A percentile compares a stretch with the other conserved stretches of the same genome.
These are phyloP conservation scores for Oenanthe oenanthe DNA, from an alignment of 2,113 vertebrate genomes.

Conservation along the genomic window DNA sequence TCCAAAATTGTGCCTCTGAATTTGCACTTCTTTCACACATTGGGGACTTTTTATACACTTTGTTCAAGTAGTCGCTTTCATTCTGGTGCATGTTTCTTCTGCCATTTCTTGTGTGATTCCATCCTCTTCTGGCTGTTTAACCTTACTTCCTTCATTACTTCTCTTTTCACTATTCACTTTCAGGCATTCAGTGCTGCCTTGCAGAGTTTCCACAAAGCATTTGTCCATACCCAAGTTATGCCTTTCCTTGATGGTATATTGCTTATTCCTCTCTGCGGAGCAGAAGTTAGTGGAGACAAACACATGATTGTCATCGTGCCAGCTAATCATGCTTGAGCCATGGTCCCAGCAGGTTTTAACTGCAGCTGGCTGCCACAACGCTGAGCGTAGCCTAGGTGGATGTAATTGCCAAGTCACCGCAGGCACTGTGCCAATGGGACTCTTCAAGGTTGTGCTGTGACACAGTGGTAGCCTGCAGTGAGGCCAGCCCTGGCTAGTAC, in stretches of 20 bases:
- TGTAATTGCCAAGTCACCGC: not conserved
- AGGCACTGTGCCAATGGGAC: not conserved
- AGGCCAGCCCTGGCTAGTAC: not conserved
- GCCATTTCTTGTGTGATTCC: not conserved
- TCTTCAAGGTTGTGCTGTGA: slow-evolving; percentile 1
- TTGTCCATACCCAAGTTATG: not conserved
- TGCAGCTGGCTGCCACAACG: slow-evolving; percentile 28
- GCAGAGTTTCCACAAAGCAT: not conserved
- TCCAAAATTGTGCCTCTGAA: not conserved
- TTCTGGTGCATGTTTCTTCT: not conserved
- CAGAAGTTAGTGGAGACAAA: not conserved
- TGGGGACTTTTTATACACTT: not conserved
- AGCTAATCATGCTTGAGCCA: not conserved
- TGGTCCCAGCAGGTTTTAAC: slow-evolving; percentile 45
- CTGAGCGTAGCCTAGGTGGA: slow-evolving; percentile 3
- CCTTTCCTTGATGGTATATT: not conserved
- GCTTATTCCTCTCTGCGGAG: not conserved
- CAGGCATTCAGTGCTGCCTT: not conserved
- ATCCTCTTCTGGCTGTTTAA: not conserved
- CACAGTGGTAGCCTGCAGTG: not conserved
- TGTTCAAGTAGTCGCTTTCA: fast-evolving
- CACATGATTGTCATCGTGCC: not conserved
- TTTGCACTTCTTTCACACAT: not conserved
- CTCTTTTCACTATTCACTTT: not conserved
- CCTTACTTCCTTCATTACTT: not conserved